Conservation (phyloP, 2,113 vertebrate genomes). For the Syrmaticus mikado region DNA sequence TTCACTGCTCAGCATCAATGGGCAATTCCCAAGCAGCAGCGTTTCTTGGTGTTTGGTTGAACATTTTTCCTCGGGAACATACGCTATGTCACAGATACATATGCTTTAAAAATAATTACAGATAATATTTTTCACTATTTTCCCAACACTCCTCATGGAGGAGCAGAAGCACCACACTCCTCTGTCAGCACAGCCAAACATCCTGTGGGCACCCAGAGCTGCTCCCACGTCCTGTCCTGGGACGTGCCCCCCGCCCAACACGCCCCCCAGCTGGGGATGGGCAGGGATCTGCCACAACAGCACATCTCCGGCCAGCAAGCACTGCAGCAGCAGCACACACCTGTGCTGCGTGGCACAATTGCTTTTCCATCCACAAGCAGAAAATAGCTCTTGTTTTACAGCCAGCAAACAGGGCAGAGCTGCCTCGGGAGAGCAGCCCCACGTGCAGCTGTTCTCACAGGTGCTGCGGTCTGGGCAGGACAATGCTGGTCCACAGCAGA, state of each 20-base stretch:
- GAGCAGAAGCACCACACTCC: not conserved
- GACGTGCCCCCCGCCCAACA: not conserved
- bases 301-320: not conserved
- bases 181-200: not conserved
- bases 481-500: too few relatives aligned
- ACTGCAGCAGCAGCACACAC: not conserved
- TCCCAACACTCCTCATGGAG: not conserved
- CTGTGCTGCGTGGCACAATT: rapidly evolving
- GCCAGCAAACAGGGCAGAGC: not conserved
- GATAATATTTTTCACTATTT: slow-evolving; percentile 14
- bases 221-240: not conserved
- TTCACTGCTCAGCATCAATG: rapidly evolving
- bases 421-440: not conserved
- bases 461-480: rapidly evolving
- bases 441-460: rapidly evolving
- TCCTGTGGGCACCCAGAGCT: not conserved
- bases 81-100: slow-evolving; percentile 9
- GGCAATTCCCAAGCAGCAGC: not conserved
- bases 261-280: too few relatives aligned
- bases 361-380: not conserved
- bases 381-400: not conserved
- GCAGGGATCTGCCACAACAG: too few relatives aligned
- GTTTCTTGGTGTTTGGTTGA: not conserved
- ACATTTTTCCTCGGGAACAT: not conserved
- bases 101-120: not conserved